A percentile compares a stretch with the other conserved stretches of the same genome.
Conservation (phyloP, 2,113 vertebrate genomes). For the Trochalopteron elliotii region DNA sequence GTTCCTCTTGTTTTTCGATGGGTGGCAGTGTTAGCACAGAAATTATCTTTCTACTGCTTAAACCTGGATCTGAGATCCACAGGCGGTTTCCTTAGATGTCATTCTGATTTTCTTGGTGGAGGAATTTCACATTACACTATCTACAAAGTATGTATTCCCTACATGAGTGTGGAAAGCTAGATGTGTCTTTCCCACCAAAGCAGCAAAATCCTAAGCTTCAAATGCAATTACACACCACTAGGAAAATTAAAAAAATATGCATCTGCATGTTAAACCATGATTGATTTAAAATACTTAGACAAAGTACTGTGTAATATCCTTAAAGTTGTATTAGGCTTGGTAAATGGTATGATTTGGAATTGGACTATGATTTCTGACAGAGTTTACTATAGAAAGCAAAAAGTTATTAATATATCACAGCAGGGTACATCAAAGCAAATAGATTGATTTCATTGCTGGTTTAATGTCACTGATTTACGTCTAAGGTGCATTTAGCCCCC, state of each 20-base stretch:
- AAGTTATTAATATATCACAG: neutral
- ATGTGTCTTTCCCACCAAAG: conserved; percentile 12
- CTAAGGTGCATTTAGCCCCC: neutral
- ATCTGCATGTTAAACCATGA: neutral
- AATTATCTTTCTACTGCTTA: neutral
- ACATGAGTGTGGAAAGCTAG: neutral
- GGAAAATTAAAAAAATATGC: neutral
- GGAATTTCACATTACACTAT: conserved; percentile 16
- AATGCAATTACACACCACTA: neutral
- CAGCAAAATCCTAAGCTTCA: neutral
- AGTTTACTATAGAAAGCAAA: neutral
- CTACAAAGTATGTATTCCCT: conserved; percentile 12
- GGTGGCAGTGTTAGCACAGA: conserved; percentile 38
- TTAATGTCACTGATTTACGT: neutral
- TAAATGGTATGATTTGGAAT: neutral
- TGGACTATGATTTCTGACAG: neutral
- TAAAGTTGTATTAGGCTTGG: neutral
- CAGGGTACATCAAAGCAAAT: neutral
- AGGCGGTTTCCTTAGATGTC: neutral
- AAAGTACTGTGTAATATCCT: neutral
- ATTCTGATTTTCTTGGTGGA: neutral
- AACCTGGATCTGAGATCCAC: neutral
- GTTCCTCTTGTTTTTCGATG: neutral
- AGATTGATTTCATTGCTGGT: neutral
- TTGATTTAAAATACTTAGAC: neutral